Evolutionary conservation across 2,888 invertebrate genomes (phyloP).

Genomic region (Xylota segnis): DNA sequence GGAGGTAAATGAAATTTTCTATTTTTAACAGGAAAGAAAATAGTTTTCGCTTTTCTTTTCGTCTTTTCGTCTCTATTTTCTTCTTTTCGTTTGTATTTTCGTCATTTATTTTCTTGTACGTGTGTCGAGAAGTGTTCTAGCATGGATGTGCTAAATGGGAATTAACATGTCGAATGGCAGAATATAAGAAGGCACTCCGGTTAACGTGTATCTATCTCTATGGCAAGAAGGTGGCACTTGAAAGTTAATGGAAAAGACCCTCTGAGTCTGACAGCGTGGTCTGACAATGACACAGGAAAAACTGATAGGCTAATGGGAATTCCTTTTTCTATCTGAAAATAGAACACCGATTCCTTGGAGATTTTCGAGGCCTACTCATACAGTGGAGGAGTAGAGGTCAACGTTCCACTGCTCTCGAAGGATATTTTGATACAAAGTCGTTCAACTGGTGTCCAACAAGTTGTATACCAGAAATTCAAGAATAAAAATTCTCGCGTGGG

Average conservation of each 20-base stretch:
- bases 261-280: slow-evolving; percentile 27
- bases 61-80: background rate
- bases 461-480: too few relatives aligned
- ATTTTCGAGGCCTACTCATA: background rate
- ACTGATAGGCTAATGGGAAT: slow-evolving; percentile 16
- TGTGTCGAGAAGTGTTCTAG: slow-evolving; percentile 15
- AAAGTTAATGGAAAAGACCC: slow-evolving; percentile 39
- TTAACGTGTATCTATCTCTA: slow-evolving; percentile 14
- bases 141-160: slow-evolving; percentile 2
- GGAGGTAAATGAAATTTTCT: slow-evolving; percentile 22
- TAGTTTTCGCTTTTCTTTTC: slow-evolving; percentile 36
- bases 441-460: background rate
- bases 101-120: slow-evolving; percentile 22
- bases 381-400: background rate
- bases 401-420: background rate
- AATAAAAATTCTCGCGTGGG: too few relatives aligned
- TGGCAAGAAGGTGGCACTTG: slow-evolving; percentile 26
- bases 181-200: background rate
- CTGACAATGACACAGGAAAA: slow-evolving; percentile 26
- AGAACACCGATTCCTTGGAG: background rate
- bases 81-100: background rate
- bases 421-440: background rate
- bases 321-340: background rate
- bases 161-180: slow-evolving; percentile 8
- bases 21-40: slow-evolving; percentile 52